Conservation (phyloP, 2,888 invertebrate species). For the Chesias legatella region DNA sequence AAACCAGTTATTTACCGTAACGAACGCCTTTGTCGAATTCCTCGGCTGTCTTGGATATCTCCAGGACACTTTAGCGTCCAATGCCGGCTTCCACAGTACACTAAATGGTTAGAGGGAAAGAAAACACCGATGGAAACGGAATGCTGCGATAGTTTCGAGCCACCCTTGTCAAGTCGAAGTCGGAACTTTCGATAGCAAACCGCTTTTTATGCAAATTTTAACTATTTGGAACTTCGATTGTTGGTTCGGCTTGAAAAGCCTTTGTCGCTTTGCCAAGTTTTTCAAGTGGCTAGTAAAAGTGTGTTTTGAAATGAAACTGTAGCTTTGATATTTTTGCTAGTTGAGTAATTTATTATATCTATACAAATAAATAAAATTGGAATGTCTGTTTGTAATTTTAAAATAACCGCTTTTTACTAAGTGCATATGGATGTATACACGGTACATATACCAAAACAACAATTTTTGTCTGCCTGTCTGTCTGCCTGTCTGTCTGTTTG, state of each 20-base stretch:
- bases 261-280: slow-evolving; percentile 13
- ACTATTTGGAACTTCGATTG: slow-evolving; percentile 22
- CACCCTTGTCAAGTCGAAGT: slow-evolving; percentile 10
- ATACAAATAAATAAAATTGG: no score
- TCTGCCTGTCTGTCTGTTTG: no score
- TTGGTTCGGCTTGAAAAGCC: slow-evolving; percentile 17
- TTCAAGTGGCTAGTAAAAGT: slow-evolving; percentile 4
- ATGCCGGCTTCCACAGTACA: slow-evolving; percentile 28
- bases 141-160: slow-evolving; percentile 28
- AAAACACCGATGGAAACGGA: slow-evolving; percentile 36
- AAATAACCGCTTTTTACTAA: no score
- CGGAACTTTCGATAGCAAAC: slow-evolving; percentile 38
- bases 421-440: no score
- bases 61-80: slow-evolving; percentile 39
- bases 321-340: no score
- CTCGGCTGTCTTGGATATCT: slow-evolving; percentile 37
- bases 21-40: slow-evolving; percentile 50
- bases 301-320: not conserved
- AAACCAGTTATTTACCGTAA: slow-evolving; percentile 50
- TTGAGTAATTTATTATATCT: no score
- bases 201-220: slow-evolving; percentile 45
- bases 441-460: no score
- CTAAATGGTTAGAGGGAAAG: slow-evolving; percentile 23
- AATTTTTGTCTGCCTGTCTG: no score
- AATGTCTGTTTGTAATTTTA: no score